A percentile compares a stretch with the other conserved stretches of the same genome.
Evolutionary conservation across 2,113 vertebrate genomes (phyloP).

Genomic region (Thymallus thymallus): DNA sequence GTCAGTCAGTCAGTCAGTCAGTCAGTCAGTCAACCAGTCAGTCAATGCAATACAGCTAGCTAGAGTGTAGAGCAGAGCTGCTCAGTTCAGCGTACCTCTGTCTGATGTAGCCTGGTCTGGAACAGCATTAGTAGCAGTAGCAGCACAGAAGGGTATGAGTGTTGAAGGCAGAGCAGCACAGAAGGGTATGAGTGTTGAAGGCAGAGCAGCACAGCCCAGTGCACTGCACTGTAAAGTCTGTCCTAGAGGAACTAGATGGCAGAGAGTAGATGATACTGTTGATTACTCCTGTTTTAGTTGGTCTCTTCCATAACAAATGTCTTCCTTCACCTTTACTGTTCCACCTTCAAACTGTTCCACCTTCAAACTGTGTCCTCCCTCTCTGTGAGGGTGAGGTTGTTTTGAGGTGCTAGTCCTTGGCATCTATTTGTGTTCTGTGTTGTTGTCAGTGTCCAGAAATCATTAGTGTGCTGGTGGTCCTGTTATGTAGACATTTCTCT

Average conservation of each 20-base stretch:
- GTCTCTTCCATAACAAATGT: not conserved
- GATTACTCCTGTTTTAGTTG: not conserved
- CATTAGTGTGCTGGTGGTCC: constrained; percentile 21
- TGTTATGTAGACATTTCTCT: constrained; percentile 39
- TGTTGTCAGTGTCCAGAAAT: constrained; percentile 36
- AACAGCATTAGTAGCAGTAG: not conserved
- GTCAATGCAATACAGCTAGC: not conserved
- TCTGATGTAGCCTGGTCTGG: not conserved
- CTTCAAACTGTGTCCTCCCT: constrained; percentile 28
- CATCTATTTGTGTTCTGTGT: constrained; percentile 36
- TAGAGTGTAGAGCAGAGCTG: not conserved
- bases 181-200: not conserved
- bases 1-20: not conserved
- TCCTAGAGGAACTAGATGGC: not conserved
- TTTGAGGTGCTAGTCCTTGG: constrained; percentile 27
- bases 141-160: too few relatives aligned
- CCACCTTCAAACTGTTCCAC: not conserved
- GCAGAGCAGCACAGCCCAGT: not conserved
- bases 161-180: not conserved
- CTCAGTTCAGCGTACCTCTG: not conserved
- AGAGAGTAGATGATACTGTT: not conserved
- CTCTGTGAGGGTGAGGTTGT: constrained; percentile 20
- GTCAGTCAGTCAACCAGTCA: not conserved
- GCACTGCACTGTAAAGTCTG: not conserved
- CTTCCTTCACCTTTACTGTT: not conserved